Percentiles rank a stretch among this genome's conserved stretches.
Conservation (phyloP, 2,797 vertebrate genomes). For the Momotus momota region DNA sequence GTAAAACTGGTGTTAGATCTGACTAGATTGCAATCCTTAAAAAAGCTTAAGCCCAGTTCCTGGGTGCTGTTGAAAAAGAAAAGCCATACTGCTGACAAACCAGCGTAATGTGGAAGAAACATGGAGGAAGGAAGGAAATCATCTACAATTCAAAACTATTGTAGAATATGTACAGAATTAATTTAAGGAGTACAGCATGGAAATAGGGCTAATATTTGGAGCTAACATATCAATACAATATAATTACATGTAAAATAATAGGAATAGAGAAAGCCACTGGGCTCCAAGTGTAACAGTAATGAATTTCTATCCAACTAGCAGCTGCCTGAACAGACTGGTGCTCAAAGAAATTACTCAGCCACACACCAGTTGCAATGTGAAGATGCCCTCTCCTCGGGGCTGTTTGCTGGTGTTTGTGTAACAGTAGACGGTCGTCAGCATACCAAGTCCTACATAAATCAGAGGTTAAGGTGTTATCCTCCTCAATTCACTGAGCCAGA, state of each 20-base stretch:
- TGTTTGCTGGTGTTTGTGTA: not conserved
- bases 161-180: not conserved
- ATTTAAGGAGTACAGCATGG: not conserved
- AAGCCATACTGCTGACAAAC: not conserved
- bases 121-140: not conserved
- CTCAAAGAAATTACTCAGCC: not conserved
- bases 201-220: not conserved
- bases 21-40: not conserved
- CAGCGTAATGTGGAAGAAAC: not conserved
- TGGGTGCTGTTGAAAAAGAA: not conserved
- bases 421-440: not conserved
- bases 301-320: not conserved
- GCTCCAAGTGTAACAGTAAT: not conserved
- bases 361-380: not conserved
- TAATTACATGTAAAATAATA: not conserved
- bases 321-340: not conserved
- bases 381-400: not conserved
- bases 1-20: not conserved
- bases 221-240: not conserved
- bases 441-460: rapidly evolving
- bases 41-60: not conserved
- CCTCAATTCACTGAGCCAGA: not conserved
- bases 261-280: not conserved
- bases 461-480: not conserved
- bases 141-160: not conserved